Conservation (phyloP, 2,888 invertebrate species). For the Cosmia pyralina region DNA sequence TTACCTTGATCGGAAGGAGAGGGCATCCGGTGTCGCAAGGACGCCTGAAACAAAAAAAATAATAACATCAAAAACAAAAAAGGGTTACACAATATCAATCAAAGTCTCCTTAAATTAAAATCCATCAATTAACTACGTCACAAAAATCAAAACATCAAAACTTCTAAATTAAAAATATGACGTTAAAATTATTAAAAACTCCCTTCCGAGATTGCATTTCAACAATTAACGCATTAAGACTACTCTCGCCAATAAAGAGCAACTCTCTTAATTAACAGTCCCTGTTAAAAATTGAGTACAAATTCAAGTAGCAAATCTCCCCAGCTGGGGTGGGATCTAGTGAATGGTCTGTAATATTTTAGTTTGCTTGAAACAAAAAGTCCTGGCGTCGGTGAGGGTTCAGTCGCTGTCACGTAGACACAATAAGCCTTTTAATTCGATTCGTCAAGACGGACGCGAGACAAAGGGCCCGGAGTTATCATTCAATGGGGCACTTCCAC, state of each 20-base stretch:
- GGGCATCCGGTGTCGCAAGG: conserved; percentile 83
- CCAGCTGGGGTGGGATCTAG: conserved; percentile 81
- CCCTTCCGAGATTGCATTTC: conserved; percentile 88
- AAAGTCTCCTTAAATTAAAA: conserved; percentile 72
- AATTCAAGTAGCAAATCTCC: conserved; percentile 88
- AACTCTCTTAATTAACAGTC: conserved; percentile 89
- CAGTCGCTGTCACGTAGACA: conserved; percentile 89
- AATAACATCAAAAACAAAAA: conserved; percentile 44
- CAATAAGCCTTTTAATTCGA: conserved; percentile 91
- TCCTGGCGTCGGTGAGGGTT: conserved; percentile 76
- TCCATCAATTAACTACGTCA: conserved; percentile 76
- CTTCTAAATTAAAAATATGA: conserved; percentile 85
- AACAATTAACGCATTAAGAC: conserved; percentile 90
- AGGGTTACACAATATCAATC: conserved; percentile 60
- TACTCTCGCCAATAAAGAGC: conserved; percentile 88
- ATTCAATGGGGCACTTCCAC: conserved; percentile 90
- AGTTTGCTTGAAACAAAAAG: conserved; percentile 90
- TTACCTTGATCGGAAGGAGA: conserved; percentile 87
- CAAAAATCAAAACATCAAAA: conserved; percentile 70
- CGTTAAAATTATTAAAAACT: conserved; percentile 87
- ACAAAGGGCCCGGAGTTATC: conserved; percentile 89
- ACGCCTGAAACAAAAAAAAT: conserved; percentile 84
- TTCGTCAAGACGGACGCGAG: conserved; percentile 90
- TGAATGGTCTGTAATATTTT: conserved; percentile 90
- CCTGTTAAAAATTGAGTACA: conserved; percentile 90